Base-by-base conservation (phyloP, 2,113 vertebrate species). In the Ammodytes marinus region DNA sequence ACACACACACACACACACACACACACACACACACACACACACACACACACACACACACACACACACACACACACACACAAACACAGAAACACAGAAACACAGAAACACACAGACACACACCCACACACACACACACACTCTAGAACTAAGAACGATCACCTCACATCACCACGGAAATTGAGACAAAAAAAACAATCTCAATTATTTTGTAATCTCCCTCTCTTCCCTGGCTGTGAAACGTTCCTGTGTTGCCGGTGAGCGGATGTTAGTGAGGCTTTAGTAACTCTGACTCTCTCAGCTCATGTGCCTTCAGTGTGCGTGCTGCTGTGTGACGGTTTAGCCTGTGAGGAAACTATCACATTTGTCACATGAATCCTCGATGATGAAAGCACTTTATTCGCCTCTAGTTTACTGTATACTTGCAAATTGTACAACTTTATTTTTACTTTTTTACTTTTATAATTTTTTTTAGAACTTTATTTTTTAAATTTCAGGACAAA, bases 281-380 rank as follows among this genome's bases (percentile, higher is more conserved):
- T 78, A 53, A 63, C 80, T 69, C 67, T 64, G 73, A 72, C 76
- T 80, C 57, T 5, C 5, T 27, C 27, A 27, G 53, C 89, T 94
- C 94, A 94, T 94, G 93, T 92, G 91, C 75, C 85, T 85, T 58
- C 40, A 61, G 75, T 94, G 93, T 92, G 91, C 75, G 84, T 85
- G 61, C 40, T 65, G 75, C 65, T 81, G 86, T 88, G 86, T 88
- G 88, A 89, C 69, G 69, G 67, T 50, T 50, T 27, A 74, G 52
- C 85, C 65, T 52, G 47, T 59, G 79, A 52, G 63, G n/a, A 65
- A 59, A 49, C 35, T 40, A 84, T 50, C 69, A 70, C 35, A n/a
- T 86, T 77, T 88, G 74, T 89, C 85, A 86, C 90, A 83, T 84
- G 80, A 46, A 77, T 64, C 57, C 80, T 60, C 82, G 12, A 35